These are phyloP conservation scores for Tangara arthus DNA, from an alignment of 2,797 vertebrate genomes.

Conservation along the genomic window DNA sequence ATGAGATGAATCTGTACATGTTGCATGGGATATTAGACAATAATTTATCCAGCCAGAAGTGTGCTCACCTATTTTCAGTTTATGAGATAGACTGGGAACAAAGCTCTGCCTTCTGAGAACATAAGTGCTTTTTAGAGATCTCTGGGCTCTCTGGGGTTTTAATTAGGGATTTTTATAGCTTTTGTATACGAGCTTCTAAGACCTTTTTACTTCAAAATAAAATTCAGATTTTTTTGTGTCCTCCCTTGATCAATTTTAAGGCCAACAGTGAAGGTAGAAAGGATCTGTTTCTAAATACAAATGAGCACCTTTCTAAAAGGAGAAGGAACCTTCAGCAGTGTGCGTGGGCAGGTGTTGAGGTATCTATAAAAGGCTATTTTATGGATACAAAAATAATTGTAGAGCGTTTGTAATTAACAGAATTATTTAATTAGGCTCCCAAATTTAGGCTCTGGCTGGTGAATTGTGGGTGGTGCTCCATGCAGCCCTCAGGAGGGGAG, in stretches of 20 bases:
- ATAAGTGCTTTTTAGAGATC: conserved; percentile 61
- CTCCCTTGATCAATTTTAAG: conserved; percentile 64
- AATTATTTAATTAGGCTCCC: background rate
- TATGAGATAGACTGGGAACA: conserved; percentile 51
- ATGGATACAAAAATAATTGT: background rate
- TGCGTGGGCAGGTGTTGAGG: no score
- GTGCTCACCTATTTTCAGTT: conserved; percentile 58
- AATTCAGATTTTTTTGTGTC: conserved; percentile 11
- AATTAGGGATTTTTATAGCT: conserved; percentile 69
- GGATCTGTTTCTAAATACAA: conserved; percentile 4
- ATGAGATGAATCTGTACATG: background rate
- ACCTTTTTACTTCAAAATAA: conserved; percentile 64
- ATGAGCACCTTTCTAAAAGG: background rate
- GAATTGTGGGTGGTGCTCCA: background rate
- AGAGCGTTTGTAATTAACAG: background rate
- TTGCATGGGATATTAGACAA: conserved; percentile 22
- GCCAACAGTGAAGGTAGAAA: conserved; percentile 41
- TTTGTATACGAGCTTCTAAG: conserved; percentile 55
- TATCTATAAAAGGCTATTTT: background rate
- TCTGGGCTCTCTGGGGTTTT: conserved; percentile 64
- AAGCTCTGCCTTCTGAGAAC: conserved; percentile 57
- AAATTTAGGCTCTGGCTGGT: background rate
- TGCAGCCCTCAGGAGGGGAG: rapidly evolving
- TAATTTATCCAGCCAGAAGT: conserved; percentile 49
- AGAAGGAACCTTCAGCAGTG: background rate